These are phyloP conservation scores for Enteromius thamalakanensis DNA, from an alignment of 2,797 vertebrate species.

Conservation along the genomic window DNA sequence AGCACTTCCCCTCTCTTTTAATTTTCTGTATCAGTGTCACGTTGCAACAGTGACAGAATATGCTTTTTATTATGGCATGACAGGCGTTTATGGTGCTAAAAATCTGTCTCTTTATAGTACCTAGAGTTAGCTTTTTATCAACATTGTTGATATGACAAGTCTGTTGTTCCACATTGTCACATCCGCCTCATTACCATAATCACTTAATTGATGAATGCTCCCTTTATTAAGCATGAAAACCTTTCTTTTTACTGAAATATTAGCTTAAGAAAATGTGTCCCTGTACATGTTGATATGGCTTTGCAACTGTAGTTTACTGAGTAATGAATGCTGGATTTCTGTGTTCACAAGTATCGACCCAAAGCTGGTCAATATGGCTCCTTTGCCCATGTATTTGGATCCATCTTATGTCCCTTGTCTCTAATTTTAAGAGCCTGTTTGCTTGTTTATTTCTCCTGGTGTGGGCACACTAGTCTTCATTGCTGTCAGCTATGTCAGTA, in stretches of 20 bases:
- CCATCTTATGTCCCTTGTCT: conserved; percentile 47
- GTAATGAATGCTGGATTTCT: conserved; percentile 52
- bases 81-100: background rate
- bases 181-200: background rate
- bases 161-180: conserved; percentile 10
- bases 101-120: background rate
- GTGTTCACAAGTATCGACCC: conserved; percentile 46
- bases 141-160: conserved; percentile 22
- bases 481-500: conserved; percentile 46
- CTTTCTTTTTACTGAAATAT: background rate
- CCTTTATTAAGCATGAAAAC: background rate
- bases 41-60: background rate
- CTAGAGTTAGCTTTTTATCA: conserved; percentile 1
- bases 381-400: conserved; percentile 24
- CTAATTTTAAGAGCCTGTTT: conserved; percentile 55
- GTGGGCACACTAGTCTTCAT: conserved; percentile 44
- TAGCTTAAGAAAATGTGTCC: background rate
- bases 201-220: conserved; percentile 17
- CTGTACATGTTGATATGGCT: conserved; percentile 22
- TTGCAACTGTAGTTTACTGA: conserved; percentile 19
- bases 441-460: conserved; percentile 39
- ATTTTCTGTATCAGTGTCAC: background rate
- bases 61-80: conserved; percentile 17
- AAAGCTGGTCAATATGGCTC: conserved; percentile 44
- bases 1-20: conserved; percentile 1